Percentiles rank a stretch among this genome's conserved stretches.
These are phyloP conservation scores for Vanessa atalanta DNA, from an alignment of 1,140 invertebrate species.

Conservation along the genomic window DNA sequence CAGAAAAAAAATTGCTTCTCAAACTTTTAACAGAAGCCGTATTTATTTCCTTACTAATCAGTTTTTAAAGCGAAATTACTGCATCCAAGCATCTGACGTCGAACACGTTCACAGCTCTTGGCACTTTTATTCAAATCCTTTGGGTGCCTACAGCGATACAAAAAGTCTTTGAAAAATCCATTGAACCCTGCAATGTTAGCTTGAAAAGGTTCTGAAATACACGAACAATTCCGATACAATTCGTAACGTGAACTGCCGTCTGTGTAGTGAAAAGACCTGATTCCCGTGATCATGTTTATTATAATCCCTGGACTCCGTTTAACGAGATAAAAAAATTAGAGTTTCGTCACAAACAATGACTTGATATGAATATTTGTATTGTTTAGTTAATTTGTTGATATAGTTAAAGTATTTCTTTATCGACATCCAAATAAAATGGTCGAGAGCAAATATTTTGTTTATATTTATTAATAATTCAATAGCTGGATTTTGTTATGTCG, in stretches of 20 bases:
- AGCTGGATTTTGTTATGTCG: no score
- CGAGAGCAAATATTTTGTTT: no score
- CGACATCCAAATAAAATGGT: no score
- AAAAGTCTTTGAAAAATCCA: conserved; percentile 43
- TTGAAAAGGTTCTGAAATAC: conserved; percentile 20
- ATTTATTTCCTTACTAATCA: background rate
- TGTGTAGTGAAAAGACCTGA: background rate
- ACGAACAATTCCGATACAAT: conserved; percentile 17
- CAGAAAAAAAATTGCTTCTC: no score
- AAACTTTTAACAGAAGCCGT: no score
- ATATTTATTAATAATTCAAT: no score
- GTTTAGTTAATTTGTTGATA: no score
- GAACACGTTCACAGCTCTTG: conserved; percentile 25
- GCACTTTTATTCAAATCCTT: conserved; percentile 38
- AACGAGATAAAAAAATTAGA: no score
- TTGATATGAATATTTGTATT: no score
- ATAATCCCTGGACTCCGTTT: background rate
- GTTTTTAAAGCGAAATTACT: background rate
- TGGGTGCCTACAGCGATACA: conserved; percentile 35
- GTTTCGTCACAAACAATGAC: no score
- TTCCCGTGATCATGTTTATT: background rate
- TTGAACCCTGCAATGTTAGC: conserved; percentile 35
- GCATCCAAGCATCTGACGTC: conserved; percentile 10
- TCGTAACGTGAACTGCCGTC: conserved; percentile 12
- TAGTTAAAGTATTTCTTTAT: no score